Evolutionary conservation across 92 coral and sea anemone genomes (phyloP), one percentile per base, ranked within the genome.

Genomic region (Hydrozoanthus gracilis): DNA sequence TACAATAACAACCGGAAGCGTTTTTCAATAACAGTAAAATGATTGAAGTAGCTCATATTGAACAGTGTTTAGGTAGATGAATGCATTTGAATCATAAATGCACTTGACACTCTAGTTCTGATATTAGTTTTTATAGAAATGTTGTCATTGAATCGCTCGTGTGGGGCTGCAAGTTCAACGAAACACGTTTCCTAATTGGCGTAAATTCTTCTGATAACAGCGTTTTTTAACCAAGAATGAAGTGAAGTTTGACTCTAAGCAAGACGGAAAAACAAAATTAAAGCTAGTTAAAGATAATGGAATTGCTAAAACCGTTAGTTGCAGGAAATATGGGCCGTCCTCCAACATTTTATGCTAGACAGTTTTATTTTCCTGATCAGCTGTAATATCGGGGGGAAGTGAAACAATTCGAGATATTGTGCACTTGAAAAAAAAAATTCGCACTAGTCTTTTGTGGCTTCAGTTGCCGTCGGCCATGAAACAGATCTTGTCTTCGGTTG

Each of bases 1-100:
- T 52, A 35, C 45, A 76, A 65, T 80, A 80, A 62, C 9, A 80
- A 65, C 45, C 74, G 85, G 85, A 80, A 80, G 48, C 16, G 16
- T 9, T 47, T 66, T 65, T 48, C 45, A 80, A 20, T 46, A 46
- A 80, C 60, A 8, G 85, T 80, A 47, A 80, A 50, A 80, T 64
- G 51, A 44, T 47, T 66, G 85, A 66, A 80, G 75, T 44, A 47
- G 16, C 39, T 52, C 12, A 18, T 64, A 80, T 80, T 62, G 84
- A 15, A 45, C 35, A 35, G 8, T 56, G 55, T 27, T 78, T 20
- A 46, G 55, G 83, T 12, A 52, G 8, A 5, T 60, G 45, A 51
- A 9, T 51, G 48, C 20, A 10, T 7, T 27, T 55, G 35, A 52
- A 27, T 49, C n/a, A 27, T 11, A 76, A 20, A n/a, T 27, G 47